These are phyloP conservation scores for Corynorhinus townsendii DNA, from an alignment of 2,113 vertebrate genomes.

Conservation along the genomic window DNA sequence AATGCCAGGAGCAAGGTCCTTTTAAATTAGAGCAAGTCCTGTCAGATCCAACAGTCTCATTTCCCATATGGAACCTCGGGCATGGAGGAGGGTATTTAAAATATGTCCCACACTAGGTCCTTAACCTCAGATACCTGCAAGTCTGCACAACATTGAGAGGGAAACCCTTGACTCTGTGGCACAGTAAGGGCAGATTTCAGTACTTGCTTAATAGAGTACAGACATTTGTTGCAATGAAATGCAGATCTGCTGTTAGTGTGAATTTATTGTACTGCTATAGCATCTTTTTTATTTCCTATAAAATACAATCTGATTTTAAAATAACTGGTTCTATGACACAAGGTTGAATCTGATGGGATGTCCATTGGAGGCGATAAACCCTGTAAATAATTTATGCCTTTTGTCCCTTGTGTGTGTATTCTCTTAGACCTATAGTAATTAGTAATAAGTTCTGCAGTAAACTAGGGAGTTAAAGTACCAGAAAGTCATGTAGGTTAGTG, in stretches of 20 bases:
- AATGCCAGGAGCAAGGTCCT: slow-evolving; percentile 52
- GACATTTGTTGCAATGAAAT: slow-evolving; percentile 67
- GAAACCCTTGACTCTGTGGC: slow-evolving; percentile 36
- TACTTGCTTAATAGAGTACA: slow-evolving; percentile 47
- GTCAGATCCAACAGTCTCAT: neutral
- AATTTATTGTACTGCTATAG: slow-evolving; percentile 61
- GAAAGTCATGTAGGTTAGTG: slow-evolving; percentile 64
- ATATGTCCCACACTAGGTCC: neutral
- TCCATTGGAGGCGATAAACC: slow-evolving; percentile 65
- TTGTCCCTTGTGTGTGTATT: slow-evolving; percentile 61
- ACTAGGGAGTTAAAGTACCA: slow-evolving; percentile 57
- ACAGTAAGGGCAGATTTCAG: slow-evolving; percentile 56
- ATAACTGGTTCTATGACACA: slow-evolving; percentile 57
- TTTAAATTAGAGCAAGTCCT: slow-evolving; percentile 36
- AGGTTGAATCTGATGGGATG: slow-evolving; percentile 71
- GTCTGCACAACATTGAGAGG: neutral
- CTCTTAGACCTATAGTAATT: slow-evolving; percentile 62
- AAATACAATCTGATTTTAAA: slow-evolving; percentile 76
- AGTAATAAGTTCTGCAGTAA: slow-evolving; percentile 63
- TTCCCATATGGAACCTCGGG: neutral
- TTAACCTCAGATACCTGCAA: neutral
- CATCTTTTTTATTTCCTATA: slow-evolving; percentile 73
- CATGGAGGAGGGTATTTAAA: neutral
- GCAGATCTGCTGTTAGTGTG: slow-evolving; percentile 66
- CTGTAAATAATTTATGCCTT: slow-evolving; percentile 74